Conservation (phyloP, 2,888 invertebrate genomes). For the Drosophila aldrichi region DNA sequence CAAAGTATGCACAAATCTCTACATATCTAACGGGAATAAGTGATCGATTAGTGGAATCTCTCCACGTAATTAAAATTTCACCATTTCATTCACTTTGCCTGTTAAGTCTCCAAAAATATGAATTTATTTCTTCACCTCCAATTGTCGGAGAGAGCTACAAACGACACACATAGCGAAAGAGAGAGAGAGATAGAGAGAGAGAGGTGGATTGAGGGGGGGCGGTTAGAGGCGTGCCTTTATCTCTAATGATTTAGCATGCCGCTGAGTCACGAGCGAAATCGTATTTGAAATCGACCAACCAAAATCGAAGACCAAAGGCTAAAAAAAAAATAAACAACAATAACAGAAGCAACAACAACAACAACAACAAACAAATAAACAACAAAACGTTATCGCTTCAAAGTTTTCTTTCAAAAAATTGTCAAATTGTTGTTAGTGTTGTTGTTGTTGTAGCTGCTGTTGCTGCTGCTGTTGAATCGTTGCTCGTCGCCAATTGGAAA, state of each 20-base stretch:
- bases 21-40: neutral
- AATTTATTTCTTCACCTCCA: neutral
- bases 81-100: neutral
- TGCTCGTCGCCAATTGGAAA: conserved; percentile 49
- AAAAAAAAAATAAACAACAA: conserved; percentile 25
- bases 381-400: conserved; percentile 37
- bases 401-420: conserved; percentile 40
- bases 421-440: conserved; percentile 35
- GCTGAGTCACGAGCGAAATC: conserved; percentile 55
- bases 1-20: neutral
- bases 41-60: neutral
- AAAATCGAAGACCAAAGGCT: conserved; percentile 60
- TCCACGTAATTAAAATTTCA: neutral
- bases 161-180: neutral
- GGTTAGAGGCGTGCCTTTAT: conserved; percentile 53
- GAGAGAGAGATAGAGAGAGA: neutral
- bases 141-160: conserved; percentile 1
- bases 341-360: conserved; percentile 8
- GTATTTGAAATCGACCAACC: conserved; percentile 69
- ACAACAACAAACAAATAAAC: conserved; percentile 6
- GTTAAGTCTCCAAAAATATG: neutral
- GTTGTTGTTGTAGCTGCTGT: conserved; percentile 17
- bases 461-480: conserved; percentile 15
- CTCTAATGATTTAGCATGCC: conserved; percentile 47
- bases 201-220: neutral